These are phyloP conservation scores for Cavia aperea DNA, from an alignment of 2,113 vertebrate species.

Conservation along the genomic window DNA sequence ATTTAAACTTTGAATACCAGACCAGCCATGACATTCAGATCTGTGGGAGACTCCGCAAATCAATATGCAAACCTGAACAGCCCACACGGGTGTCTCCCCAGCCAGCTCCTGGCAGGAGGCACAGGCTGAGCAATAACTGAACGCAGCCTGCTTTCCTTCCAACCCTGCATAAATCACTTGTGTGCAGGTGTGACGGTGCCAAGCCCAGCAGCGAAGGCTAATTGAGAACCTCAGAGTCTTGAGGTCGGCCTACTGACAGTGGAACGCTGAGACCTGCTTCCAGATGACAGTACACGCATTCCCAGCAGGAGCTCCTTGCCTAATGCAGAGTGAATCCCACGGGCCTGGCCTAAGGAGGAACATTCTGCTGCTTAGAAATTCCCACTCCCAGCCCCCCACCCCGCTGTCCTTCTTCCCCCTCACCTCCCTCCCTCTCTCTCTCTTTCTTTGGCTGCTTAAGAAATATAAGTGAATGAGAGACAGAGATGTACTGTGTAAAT, in stretches of 20 bases:
- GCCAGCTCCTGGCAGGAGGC: constrained; percentile 42
- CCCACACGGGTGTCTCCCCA: constrained; percentile 41
- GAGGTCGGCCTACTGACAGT: accelerated
- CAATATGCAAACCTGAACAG: constrained; percentile 36
- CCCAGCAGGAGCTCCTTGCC: neutral
- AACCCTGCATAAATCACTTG: constrained; percentile 12
- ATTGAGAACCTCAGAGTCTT: neutral
- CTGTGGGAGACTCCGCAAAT: constrained; percentile 49
- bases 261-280: neutral
- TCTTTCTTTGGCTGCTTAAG: neutral
- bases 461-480: neutral
- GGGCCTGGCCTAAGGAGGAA: neutral
- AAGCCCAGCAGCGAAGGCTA: neutral
- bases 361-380: neutral
- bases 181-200: neutral
- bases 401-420: too few species aligned
- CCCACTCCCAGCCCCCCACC: neutral
- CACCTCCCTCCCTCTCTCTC: neutral
- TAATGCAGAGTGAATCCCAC: neutral
- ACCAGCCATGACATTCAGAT: constrained; percentile 36
- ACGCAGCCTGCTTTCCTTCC: constrained; percentile 38
- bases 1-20: constrained; percentile 59
- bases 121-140: constrained; percentile 23
- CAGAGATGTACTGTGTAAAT: neutral
- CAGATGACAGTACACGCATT: neutral